Conservation (phyloP, 2,113 vertebrate genomes). For the Lampris incognitus region DNA sequence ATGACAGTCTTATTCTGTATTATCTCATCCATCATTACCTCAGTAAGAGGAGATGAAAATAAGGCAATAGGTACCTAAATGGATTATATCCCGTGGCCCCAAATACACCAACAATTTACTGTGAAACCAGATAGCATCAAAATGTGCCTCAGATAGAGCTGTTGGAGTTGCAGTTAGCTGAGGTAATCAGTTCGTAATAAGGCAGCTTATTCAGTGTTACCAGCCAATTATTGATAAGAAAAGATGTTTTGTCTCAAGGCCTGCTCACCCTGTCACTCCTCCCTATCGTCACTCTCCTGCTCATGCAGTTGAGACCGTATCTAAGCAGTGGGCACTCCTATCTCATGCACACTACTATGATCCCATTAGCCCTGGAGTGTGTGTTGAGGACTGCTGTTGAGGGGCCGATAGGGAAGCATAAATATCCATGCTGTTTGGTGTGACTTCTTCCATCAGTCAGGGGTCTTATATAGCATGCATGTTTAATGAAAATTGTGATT, state of each 20-base stretch:
- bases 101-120: conserved; percentile 61
- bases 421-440: conserved; percentile 32
- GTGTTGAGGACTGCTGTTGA: conserved; percentile 22
- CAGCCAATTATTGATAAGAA: conserved; percentile 79
- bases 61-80: conserved; percentile 71
- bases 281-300: conserved; percentile 42
- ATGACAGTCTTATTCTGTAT: conserved; percentile 45
- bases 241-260: conserved; percentile 75
- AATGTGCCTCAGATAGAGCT: conserved; percentile 66
- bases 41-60: conserved; percentile 25
- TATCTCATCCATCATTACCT: conserved; percentile 32
- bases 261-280: conserved; percentile 47
- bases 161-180: conserved; percentile 66
- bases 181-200: conserved; percentile 76
- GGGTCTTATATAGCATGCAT: conserved; percentile 20
- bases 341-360: conserved; percentile 55
- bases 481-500: conserved; percentile 18
- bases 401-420: conserved; percentile 45
- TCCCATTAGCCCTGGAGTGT: conserved; percentile 54
- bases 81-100: conserved; percentile 73
- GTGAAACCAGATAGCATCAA: conserved; percentile 72
- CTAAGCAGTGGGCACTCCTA: conserved; percentile 52
- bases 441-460: conserved; percentile 4
- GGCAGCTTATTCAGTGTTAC: conserved; percentile 73
- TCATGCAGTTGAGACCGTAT: conserved; percentile 63